Base-by-base conservation (phyloP, 2,888 invertebrate genomes). In the Drosophila neotestacea region DNA sequence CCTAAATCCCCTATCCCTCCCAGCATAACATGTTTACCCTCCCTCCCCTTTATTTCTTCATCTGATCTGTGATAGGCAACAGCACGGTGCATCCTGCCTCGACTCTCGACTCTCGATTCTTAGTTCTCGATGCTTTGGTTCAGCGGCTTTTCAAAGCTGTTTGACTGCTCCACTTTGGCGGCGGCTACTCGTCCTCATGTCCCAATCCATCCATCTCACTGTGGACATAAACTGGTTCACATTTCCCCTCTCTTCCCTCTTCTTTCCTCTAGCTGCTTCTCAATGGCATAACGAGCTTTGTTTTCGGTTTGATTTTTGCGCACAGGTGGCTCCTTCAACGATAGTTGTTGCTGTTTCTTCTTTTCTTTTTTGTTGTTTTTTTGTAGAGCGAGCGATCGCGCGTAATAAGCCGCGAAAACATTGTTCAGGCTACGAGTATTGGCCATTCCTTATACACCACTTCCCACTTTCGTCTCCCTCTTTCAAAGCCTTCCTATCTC, bases 391-490 rank as follows among this genome's bases (percentile, higher is more conserved):
- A 79, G 72, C 82, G 77, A 72, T 80, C 79, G 82, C 83, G 77
- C 85, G 83, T 90, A 90, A 89, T 89, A 91, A 91, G 90, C 90
- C 85, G 91, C 90, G 90, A 91, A 91, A 91, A 89, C 89, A 91
- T 88, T 89, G 85, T 80, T 85, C 83, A 79, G 83, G 76, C 61
- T 74, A 61, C 61, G 79, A 76, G 71, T 71, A 87, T 84, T 85
- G 73, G 62, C 59, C 69, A 69, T 54, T 68, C 54, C 54, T n/a
- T 39, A 30, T 60, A 16, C 54, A 16, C 47, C 10, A 7, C 44
- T 4, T 28, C n/a, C 32, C 52, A 0, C 41, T 9, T 13, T 36
- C 3, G n/a, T 9, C 9, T 16, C 10, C 10, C 7, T 16, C 10
- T 36, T 56, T 2, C 22, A n/a, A 2, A 4, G 7, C 32, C 3